A percentile compares a stretch with the other conserved stretches of the same genome.
phyloP scores from a whole-genome alignment of 1,140 invertebrate genomes.

The Babylonia areolata region DNA sequence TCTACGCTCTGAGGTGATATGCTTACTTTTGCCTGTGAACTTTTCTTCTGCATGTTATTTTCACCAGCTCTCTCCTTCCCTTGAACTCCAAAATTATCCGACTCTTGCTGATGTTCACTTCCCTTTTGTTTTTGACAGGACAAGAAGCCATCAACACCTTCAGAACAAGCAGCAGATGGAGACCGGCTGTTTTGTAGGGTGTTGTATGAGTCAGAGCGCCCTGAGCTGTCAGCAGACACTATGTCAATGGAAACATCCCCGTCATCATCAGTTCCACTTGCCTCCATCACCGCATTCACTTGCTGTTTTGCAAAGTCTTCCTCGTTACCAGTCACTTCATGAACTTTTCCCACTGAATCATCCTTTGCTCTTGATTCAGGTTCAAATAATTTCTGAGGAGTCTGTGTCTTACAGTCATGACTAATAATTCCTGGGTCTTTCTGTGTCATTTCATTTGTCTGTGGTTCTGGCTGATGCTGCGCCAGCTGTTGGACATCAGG shows the following conservation, averaged over 20 bases:
- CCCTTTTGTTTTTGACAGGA: not conserved
- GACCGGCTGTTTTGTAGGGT: not conserved
- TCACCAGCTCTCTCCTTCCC: not conserved
- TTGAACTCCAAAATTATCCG: not conserved
- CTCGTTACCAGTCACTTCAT: not conserved
- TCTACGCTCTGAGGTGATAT: not conserved
- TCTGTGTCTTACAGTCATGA: not conserved
- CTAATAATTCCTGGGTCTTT: not conserved
- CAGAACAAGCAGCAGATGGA: not conserved
- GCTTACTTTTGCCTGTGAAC: not conserved
- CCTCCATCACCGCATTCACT: not conserved
- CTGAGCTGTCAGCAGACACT: not conserved
- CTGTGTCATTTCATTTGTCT: not conserved
- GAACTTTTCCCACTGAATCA: not conserved
- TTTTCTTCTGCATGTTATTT: not conserved
- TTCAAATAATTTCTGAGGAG: not conserved
- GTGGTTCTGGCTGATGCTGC: not conserved
- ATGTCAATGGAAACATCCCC: not conserved
- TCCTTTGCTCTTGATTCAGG: not conserved
- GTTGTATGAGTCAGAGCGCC: not conserved
- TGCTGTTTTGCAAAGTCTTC: not conserved
- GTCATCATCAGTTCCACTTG: not conserved
- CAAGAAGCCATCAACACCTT: not conserved
- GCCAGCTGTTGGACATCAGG: not conserved
- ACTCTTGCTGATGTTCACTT: not conserved